These are phyloP conservation scores for Ditula angustiorana DNA, from an alignment of 2,888 invertebrate genomes.

Conservation along the genomic window DNA sequence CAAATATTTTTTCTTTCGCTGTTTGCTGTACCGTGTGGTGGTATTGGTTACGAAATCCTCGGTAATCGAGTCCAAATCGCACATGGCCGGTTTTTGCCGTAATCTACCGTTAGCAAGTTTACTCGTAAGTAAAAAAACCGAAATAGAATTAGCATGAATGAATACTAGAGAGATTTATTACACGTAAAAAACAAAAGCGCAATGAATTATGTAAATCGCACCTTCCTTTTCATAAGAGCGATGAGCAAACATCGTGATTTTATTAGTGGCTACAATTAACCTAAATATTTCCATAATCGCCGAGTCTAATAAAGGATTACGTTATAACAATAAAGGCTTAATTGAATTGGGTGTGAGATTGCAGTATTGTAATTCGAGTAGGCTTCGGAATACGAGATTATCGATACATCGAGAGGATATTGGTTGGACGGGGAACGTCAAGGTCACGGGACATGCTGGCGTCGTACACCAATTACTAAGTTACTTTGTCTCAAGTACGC, in stretches of 20 bases:
- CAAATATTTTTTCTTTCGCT: not conserved
- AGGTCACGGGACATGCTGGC: constrained; percentile 12
- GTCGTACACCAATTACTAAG: constrained; percentile 12
- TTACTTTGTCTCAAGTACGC: not conserved
- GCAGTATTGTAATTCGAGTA: constrained; percentile 30
- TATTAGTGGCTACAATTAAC: constrained; percentile 11
- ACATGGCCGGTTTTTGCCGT: too few species aligned
- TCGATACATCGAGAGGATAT: constrained; percentile 13
- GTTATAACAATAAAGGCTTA: constrained; percentile 24
- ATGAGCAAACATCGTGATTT: not conserved
- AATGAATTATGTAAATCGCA: not conserved
- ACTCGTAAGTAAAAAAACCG: too few species aligned
- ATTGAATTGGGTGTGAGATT: constrained; percentile 35
- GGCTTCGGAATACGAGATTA: constrained; percentile 8
- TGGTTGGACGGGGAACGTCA: constrained; percentile 3
- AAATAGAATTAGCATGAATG: not conserved
- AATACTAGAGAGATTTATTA: not conserved
- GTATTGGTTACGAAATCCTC: too few species aligned
- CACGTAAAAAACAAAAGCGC: not conserved
- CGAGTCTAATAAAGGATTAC: constrained; percentile 2
- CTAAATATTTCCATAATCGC: constrained; percentile 1
- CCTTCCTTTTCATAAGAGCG: not conserved
- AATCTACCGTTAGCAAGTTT: too few species aligned
- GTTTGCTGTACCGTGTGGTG: not conserved
- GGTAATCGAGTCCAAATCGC: too few species aligned